Conservation (phyloP, 2,797 vertebrate species). For the Gastrophryne carolinensis region DNA sequence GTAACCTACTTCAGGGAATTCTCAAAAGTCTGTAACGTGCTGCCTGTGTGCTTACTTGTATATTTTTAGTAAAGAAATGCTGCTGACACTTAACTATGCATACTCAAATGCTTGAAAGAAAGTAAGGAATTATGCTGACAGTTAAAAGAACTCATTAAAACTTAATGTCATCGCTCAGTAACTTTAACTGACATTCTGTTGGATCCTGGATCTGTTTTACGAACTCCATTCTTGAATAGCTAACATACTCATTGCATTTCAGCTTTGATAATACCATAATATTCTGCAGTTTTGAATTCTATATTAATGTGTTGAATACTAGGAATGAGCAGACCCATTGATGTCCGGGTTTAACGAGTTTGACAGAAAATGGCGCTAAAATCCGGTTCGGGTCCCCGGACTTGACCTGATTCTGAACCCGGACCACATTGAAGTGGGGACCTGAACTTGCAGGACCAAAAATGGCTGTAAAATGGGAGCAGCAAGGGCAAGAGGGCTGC, state of each 20-base stretch:
- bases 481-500: too few species aligned
- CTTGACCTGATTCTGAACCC: too few species aligned
- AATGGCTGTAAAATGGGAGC: too few species aligned
- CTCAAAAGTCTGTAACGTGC: too few species aligned
- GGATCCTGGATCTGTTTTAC: background rate
- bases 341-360: too few species aligned
- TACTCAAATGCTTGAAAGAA: constrained; percentile 18
- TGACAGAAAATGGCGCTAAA: too few species aligned
- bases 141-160: constrained; percentile 25
- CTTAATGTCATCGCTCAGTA: constrained; percentile 20
- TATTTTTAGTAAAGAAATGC: background rate
- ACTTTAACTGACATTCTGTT: constrained; percentile 14
- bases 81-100: background rate
- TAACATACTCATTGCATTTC: constrained; percentile 4
- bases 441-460: too few species aligned
- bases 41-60: too few species aligned
- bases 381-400: too few species aligned
- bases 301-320: background rate
- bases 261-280: background rate
- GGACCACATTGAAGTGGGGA: too few species aligned
- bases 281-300: background rate
- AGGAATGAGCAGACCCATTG: too few species aligned
- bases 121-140: constrained; percentile 33
- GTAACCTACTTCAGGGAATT: too few species aligned
- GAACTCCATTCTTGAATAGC: constrained; percentile 1